A percentile compares a stretch with the other conserved stretches of the same genome.
These are phyloP conservation scores for Sula dactylatra DNA, from an alignment of 2,113 vertebrate genomes.

Conservation along the genomic window DNA sequence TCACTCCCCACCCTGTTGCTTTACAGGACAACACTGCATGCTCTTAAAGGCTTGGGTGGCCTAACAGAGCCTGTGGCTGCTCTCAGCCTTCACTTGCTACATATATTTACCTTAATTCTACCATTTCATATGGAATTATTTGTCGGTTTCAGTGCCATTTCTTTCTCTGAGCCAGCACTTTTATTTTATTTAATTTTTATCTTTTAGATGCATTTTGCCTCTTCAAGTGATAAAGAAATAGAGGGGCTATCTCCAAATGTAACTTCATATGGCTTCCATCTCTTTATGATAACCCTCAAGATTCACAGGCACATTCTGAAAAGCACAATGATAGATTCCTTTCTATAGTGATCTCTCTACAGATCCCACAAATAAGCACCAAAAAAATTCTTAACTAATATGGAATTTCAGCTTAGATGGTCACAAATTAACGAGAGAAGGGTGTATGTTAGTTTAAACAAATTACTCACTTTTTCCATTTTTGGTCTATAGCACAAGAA, in stretches of 20 bases:
- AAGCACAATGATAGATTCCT: slow-evolving; percentile 3
- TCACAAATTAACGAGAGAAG: slow-evolving; percentile 63
- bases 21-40: background rate
- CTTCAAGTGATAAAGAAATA: slow-evolving; percentile 28
- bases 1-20: background rate
- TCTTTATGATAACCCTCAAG: background rate
- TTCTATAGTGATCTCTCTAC: slow-evolving; percentile 7
- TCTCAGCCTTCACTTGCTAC: background rate
- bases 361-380: slow-evolving; percentile 37
- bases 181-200: background rate
- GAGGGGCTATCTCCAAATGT: background rate
- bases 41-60: slow-evolving; percentile 30
- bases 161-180: background rate
- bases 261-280: background rate
- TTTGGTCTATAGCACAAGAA: slow-evolving; percentile 66
- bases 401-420: slow-evolving; percentile 52
- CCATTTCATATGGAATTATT: slow-evolving; percentile 37
- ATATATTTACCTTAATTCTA: slow-evolving; percentile 31
- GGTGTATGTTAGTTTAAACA: slow-evolving; percentile 59
- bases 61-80: background rate
- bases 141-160: background rate
- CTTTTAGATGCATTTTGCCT: background rate
- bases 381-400: slow-evolving; percentile 46
- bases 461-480: slow-evolving; percentile 71
- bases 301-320: background rate